phyloP scores from a whole-genome alignment of 2,797 vertebrate genomes.

The Enteromius unitaeniatus region DNA sequence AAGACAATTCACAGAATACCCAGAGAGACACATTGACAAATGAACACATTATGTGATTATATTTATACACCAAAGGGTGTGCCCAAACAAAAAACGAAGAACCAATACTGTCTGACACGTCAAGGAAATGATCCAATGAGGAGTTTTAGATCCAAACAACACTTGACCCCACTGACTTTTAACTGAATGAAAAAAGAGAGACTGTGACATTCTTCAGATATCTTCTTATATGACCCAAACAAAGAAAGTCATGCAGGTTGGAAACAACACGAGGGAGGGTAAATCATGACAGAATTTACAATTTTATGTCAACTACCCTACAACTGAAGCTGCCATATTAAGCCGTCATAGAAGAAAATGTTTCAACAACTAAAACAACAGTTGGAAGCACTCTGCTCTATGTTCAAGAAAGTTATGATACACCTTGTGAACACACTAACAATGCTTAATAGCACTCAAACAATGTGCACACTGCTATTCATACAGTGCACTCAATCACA shows the following conservation, averaged over 20 bases:
- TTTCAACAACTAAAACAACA: neutral
- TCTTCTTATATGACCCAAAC: neutral
- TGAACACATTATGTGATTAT: neutral
- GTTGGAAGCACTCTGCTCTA: neutral
- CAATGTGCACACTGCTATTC: slow-evolving; percentile 7
- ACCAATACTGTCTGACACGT: neutral
- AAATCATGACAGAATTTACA: neutral
- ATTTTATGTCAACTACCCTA: neutral
- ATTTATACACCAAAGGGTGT: slow-evolving; percentile 2
- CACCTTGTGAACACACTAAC: slow-evolving; percentile 5
- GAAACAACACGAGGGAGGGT: neutral
- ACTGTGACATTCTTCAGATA: neutral
- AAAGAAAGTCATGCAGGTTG: neutral
- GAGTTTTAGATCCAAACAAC: neutral
- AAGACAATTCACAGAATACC: neutral
- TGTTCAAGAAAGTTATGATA: neutral
- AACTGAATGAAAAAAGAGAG: neutral
- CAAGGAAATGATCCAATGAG: neutral
- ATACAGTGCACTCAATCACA: slow-evolving; percentile 25
- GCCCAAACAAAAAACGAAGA: neutral
- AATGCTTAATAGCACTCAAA: neutral
- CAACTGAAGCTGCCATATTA: neutral
- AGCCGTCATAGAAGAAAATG: too few relatives aligned
- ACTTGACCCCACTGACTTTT: neutral
- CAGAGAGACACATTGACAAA: neutral